phyloP scores from a whole-genome alignment of 2,797 vertebrate species.

The Platalea minor region DNA sequence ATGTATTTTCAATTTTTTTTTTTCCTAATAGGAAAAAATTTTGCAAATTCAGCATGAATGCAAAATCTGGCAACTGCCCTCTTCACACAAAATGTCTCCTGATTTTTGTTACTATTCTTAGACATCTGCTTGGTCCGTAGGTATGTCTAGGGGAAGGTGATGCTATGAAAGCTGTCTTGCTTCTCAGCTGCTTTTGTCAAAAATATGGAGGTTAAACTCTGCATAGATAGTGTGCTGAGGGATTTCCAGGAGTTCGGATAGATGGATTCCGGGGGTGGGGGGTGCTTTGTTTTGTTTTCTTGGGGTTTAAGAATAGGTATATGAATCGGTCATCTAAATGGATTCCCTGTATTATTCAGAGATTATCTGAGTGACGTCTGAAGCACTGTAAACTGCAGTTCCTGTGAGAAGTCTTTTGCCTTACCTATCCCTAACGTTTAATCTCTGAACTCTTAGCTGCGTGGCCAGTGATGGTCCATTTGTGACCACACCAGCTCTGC shows the following conservation, averaged over 20 bases:
- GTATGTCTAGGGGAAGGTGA: not conserved
- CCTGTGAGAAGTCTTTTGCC: conserved; percentile 21
- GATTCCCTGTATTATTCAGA: conserved; percentile 22
- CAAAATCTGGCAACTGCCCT: not conserved
- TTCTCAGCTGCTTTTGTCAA: not conserved
- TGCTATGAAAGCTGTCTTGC: not conserved
- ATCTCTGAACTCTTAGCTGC: not conserved
- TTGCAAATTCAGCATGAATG: not conserved
- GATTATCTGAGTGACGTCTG: conserved; percentile 27
- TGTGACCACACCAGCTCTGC: not conserved
- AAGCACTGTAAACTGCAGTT: conserved; percentile 24
- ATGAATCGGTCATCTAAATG: not conserved
- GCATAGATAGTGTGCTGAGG: not conserved
- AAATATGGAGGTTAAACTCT: not conserved
- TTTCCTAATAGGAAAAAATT: not conserved
- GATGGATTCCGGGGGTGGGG: not conserved
- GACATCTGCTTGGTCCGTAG: not conserved
- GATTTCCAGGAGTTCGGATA: not conserved
- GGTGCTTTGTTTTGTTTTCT: not conserved
- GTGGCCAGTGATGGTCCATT: not conserved
- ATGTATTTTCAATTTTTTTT: not conserved
- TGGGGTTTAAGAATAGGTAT: not conserved
- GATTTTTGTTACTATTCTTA: not conserved
- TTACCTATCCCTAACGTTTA: not conserved
- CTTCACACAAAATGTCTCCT: not conserved